Conservation (phyloP, 1,140 invertebrate genomes). For the Chironomus tepperi region DNA sequence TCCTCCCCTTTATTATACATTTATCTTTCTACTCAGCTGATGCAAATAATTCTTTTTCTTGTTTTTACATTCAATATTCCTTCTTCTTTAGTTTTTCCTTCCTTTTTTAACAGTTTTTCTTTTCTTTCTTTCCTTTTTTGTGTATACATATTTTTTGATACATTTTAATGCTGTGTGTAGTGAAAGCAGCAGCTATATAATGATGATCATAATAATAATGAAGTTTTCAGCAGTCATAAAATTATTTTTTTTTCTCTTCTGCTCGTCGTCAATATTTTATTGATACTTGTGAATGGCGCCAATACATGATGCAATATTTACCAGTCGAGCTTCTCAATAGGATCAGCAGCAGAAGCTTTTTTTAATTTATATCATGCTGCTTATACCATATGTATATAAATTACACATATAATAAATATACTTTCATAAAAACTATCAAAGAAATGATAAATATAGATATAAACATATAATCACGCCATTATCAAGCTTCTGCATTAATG, state of each 20-base stretch:
- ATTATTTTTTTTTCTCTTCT: not conserved
- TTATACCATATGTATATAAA: not conserved
- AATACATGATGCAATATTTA: not conserved
- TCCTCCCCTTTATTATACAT: not conserved
- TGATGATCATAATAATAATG: slow-evolving; percentile 21
- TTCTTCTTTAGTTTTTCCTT: not conserved
- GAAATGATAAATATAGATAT: too few relatives aligned
- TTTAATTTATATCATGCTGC: slow-evolving; percentile 14
- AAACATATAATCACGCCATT: too few relatives aligned
- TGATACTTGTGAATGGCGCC: slow-evolving; percentile 22
- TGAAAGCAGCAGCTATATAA: not conserved
- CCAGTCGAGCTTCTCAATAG: not conserved
- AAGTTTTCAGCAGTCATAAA: slow-evolving; percentile 20
- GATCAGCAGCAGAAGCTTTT: slow-evolving; percentile 5
- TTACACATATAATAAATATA: too few relatives aligned
- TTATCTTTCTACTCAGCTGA: not conserved
- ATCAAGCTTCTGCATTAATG: too few relatives aligned
- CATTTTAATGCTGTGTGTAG: not conserved
- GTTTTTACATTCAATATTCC: slow-evolving; percentile 8
- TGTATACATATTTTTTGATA: not conserved
- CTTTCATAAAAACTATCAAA: too few relatives aligned
- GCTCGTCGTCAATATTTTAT: slow-evolving; percentile 9
- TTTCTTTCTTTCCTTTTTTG: not conserved
- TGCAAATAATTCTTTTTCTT: not conserved
- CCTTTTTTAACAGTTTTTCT: not conserved